Base-by-base conservation (phyloP, 2,888 invertebrate genomes). In the Apantesis nais region DNA sequence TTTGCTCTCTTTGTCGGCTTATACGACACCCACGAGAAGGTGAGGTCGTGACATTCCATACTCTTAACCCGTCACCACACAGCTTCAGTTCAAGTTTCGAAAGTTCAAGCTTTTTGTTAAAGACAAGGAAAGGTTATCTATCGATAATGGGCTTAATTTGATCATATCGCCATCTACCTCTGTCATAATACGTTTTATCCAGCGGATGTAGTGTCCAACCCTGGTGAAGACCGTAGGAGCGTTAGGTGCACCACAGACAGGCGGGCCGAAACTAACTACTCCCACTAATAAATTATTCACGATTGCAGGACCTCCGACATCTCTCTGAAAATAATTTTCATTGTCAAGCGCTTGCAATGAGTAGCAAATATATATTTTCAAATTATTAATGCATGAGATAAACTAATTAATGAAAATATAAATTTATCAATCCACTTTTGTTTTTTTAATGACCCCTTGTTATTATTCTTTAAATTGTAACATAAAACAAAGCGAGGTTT, bases 231-330 rank as follows among this genome's bases (percentile, higher is more conserved):
- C 82, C 19, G 79, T 81, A 0, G 77, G 79, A 0, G 60, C 19
- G n/a, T 70, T 62, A 1, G 3, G 16, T 9, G 29, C 25, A 12
- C 77, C 80, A 22, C 80, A 80, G 0, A 70, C 52, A 2, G 68
- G 60, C 0, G 62, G 22, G 0, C 80, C 77, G 61, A 80, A 81
- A 68, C 81, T 81, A 4, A 82, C 39, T 1, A 82, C 65, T 25
- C 82, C 81, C 11, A 73, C 48, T 29, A 81, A 64, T 0, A 41
- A 29, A 29, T 52, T 64, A 12, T 62, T 72, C 1, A 77, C 68
- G 5, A 81, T 44, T 0, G 71, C 81, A 34, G 81, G 87, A 0
- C 85, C 85, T 7, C 89, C 89, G 1, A 83, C 73, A 62, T 89
- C 88, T 63, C 82, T 82, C 89, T 89, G 71, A 76, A 70, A 44